Conservation (phyloP, 1,140 invertebrate species). For the Neodiprion virginianus region DNA sequence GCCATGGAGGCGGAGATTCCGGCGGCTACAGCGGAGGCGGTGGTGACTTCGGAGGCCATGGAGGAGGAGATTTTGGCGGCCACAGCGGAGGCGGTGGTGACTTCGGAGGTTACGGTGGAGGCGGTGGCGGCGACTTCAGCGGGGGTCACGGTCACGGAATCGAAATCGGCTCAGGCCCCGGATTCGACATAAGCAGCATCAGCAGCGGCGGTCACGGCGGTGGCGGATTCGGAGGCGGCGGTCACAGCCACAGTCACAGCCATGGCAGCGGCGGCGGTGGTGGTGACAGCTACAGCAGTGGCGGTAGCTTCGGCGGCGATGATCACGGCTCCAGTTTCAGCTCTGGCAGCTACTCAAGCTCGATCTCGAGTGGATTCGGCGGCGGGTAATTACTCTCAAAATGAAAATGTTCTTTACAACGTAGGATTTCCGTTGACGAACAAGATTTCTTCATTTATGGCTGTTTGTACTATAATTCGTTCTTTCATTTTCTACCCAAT, state of each 20-base stretch:
- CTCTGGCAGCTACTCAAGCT: conserved; percentile 34
- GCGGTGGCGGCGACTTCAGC: conserved; percentile 13
- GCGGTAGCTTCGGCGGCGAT: conserved; percentile 24
- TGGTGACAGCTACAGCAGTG: conserved; percentile 25
- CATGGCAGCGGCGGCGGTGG: conserved; percentile 22
- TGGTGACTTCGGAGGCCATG: conserved; percentile 24
- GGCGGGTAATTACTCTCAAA: conserved; percentile 34
- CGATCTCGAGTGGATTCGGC: conserved; percentile 37
- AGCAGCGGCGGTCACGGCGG: conserved; percentile 24
- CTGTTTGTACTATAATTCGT: no score
- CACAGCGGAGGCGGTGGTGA: neutral
- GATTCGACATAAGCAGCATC: neutral
- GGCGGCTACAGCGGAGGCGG: conserved; percentile 16
- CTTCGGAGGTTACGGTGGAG: neutral
- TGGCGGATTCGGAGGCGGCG: conserved; percentile 13
- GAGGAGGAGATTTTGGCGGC: neutral
- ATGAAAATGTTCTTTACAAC: no score
- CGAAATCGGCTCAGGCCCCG: conserved; percentile 21
- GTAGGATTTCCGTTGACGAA: no score
- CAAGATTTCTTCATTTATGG: no score
- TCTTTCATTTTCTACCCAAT: conserved; percentile 15
- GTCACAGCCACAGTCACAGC: neutral
- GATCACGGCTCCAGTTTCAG: conserved; percentile 28
- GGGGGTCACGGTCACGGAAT: neutral
- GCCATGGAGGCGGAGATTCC: conserved; percentile 2